Evolutionary conservation across 30 jellyfish, hydroid and myxozoan genomes (phyloP), one percentile per base, ranked within the genome.

Genomic region (Aurelia aurita): DNA sequence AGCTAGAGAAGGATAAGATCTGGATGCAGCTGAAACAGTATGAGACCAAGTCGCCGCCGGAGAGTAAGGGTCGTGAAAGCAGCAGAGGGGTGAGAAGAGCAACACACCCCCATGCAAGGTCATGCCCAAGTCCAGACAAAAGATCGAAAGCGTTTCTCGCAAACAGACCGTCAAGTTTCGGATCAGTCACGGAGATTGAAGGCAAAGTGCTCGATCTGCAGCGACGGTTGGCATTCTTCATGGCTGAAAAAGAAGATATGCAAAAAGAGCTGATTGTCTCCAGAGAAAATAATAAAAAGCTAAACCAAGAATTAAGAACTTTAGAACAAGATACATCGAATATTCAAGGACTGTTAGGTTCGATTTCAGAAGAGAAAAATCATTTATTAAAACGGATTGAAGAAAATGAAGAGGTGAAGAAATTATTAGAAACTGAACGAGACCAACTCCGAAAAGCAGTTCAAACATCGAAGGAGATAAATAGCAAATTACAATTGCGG

Each of bases 181-280:
- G 97, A 11, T 90, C 96, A 5, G 97, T 95, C 59, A 91, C 98
- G 15, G 99, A 95, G 58, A 89, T 95, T 19, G 99, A 95, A 85
- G 96, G 97, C 22, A 95, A 87, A 66, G 96, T 95, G 44, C 77
- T 95, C 1, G 99, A 95, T 53, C 74, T 95, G 74, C 99, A 95
- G 62, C 82, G 99, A 49, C 81, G 99, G 64, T 27, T 95, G 39
- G 99, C 99, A 1, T 95, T 95, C 68, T 95, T 95, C 84, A 90
- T 90, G 99, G 97, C 99, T 12, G 99, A 95, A 69, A 95, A 95
- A 63, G 99, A 95, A 63, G 99, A 95, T 32, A 95, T 86, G 82
- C 99, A 95, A 78, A 90, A 90, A 71, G 99, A 95, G 67, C 72
- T 95, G 43, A 95, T 85, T 8, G 93, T 90, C 10, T 70, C 99